phyloP scores from a whole-genome alignment of 2,888 invertebrate genomes.

The Eueremaeus valkanovi region DNA sequence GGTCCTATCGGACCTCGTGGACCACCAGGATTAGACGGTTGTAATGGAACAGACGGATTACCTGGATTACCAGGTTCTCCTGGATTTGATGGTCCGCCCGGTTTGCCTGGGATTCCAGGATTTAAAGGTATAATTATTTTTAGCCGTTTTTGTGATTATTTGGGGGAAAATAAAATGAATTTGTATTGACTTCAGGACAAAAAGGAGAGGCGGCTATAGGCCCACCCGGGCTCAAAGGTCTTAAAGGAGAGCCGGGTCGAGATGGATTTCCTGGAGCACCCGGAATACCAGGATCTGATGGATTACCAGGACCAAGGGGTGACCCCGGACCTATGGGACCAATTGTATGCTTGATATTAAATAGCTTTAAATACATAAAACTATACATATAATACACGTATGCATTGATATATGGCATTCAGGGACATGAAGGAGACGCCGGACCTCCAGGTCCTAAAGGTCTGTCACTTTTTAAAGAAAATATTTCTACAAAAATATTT shows the following conservation, averaged over 20 bases:
- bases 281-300: slow-evolving; percentile 36
- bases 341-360: neutral
- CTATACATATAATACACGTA: too few relatives aligned
- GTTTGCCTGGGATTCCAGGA: slow-evolving; percentile 29
- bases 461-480: neutral
- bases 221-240: slow-evolving; percentile 55
- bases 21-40: slow-evolving; percentile 37
- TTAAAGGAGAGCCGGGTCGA: slow-evolving; percentile 61
- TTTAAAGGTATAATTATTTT: slow-evolving; percentile 29
- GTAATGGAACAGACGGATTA: slow-evolving; percentile 46
- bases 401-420: too few relatives aligned
- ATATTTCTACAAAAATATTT: too few relatives aligned
- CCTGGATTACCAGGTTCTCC: slow-evolving; percentile 63
- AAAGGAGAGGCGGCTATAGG: slow-evolving; percentile 45
- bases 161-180: neutral
- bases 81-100: slow-evolving; percentile 57
- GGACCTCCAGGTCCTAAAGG: slow-evolving; percentile 4
- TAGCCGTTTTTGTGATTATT: neutral
- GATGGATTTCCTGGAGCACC: slow-evolving; percentile 37
- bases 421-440: slow-evolving; percentile 30
- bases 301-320: slow-evolving; percentile 3
- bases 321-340: slow-evolving; percentile 8
- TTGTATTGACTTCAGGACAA: slow-evolving; percentile 42
- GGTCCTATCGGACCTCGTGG: slow-evolving; percentile 44
- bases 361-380: neutral